Evolutionary conservation across 2,797 vertebrate genomes (phyloP).

Genomic region (Melanotaenia boesemani): DNA sequence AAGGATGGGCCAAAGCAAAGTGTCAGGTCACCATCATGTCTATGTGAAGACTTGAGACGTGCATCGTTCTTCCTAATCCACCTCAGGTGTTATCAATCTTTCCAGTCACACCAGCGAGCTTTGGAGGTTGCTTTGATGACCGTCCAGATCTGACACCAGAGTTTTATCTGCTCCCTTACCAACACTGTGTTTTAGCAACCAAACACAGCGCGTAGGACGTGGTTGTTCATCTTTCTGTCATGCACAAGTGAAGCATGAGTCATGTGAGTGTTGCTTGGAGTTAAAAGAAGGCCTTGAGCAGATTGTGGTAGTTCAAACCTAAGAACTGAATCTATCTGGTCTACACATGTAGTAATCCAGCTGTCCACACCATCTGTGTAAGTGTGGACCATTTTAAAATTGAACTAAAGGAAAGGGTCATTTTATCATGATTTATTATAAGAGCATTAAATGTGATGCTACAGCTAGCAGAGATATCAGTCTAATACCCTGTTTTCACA

Average conservation of each 20-base stretch:
- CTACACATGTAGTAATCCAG: no score
- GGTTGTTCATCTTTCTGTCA: background rate
- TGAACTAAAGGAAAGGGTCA: no score
- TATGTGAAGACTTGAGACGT: constrained; percentile 29
- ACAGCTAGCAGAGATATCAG: no score
- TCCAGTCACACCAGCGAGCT: constrained; percentile 45
- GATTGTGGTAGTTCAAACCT: background rate
- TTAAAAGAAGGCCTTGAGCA: constrained; percentile 2
- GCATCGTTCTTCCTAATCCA: constrained; percentile 59
- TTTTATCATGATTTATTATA: no score
- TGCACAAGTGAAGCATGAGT: background rate
- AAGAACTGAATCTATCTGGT: no score
- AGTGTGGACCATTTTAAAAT: no score
- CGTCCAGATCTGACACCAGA: constrained; percentile 43
- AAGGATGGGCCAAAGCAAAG: no score
- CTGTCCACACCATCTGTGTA: no score
- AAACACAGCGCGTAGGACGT: constrained; percentile 30
- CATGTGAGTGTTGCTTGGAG: constrained; percentile 1
- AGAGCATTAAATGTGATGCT: no score
- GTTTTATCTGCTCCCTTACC: constrained; percentile 32
- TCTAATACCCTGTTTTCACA: no score
- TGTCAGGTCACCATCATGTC: constrained; percentile 21
- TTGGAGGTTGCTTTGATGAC: constrained; percentile 44
- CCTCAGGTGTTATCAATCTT: constrained; percentile 62
- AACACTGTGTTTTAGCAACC: constrained; percentile 34